Base-by-base conservation (phyloP, 2,888 invertebrate species). In the Digitonthophagus gazella region DNA sequence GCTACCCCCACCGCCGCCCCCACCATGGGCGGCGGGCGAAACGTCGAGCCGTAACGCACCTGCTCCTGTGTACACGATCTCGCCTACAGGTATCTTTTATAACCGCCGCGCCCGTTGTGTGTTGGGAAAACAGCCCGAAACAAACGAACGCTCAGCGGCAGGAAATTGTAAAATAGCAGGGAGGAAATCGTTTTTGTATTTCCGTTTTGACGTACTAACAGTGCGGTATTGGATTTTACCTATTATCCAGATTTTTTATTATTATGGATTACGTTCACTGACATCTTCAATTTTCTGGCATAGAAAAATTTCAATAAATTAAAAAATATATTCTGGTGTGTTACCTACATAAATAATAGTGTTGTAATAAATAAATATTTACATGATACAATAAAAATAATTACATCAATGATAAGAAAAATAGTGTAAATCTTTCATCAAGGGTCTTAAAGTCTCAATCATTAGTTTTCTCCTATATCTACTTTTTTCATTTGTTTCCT, bases 71-170 rank as follows among this genome's bases (percentile, higher is more conserved):
- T 61, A 61, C 61, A 61, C 61, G 61, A 61, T 61, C 20, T 61
- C n/a, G 18, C 61, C 61, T 61, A 61, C 61, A 61, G 61, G 61
- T 61, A 61, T 61, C 61, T 61, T 61, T 61, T 61, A 61, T 61
- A 61, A n/a, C 61, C 61, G 18, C 61, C 18, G 61, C 61, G 28
- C 28, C 28, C 28, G 28, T 44, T 44, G 28, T 44, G 28, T 61
- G 61, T 20, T 61, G 61, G 61, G 19, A 61, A 18, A 61, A 61
- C 61, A 61, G 20, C 16, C 19, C 18, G 61, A 61, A 61, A 61
- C 61, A 61, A 61, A 61, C 61, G 61, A 61, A 61, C 61, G 61
- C 28, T 44, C 28, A 44, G 28, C 11, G 11, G 28, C 28, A 44
- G 28, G 28, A 44, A 44, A 44, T 61, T 18, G 20, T 61, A 19